A percentile compares a stretch with the other conserved stretches of the same genome.
These are phyloP conservation scores for Condylostylus longicornis DNA, from an alignment of 1,140 invertebrate species.

Conservation along the genomic window DNA sequence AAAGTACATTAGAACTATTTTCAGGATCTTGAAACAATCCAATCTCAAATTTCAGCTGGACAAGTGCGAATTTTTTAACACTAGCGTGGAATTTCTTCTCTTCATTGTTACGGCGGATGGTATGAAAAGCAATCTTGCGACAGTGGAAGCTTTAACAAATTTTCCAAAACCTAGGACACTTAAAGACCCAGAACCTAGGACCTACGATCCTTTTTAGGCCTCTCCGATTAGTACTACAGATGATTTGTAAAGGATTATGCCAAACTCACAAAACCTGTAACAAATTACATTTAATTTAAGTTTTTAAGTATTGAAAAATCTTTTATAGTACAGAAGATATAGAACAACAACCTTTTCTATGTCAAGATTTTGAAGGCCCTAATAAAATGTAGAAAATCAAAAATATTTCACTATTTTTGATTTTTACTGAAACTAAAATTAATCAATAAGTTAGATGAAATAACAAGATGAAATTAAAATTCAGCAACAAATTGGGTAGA, in stretches of 20 bases:
- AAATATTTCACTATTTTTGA: too few relatives aligned
- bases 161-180: slow-evolving; percentile 15
- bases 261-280: slow-evolving; percentile 12
- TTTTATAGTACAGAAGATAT: too few relatives aligned
- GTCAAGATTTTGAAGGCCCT: too few relatives aligned
- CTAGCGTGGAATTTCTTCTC: slow-evolving; percentile 15
- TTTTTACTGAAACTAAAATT: too few relatives aligned
- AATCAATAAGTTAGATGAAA: too few relatives aligned
- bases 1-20: slow-evolving; percentile 10
- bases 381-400: too few relatives aligned
- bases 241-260: slow-evolving; percentile 16
- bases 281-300: too few relatives aligned
- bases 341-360: too few relatives aligned
- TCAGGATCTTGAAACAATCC: slow-evolving; percentile 9
- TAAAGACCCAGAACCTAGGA: too few relatives aligned
- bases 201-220: slow-evolving; percentile 15
- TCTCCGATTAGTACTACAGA: slow-evolving; percentile 20
- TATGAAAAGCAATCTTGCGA: slow-evolving; percentile 11
- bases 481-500: too few relatives aligned
- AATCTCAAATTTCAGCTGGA: slow-evolving; percentile 18
- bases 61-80: slow-evolving; percentile 15
- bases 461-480: too few relatives aligned
- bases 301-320: too few relatives aligned
- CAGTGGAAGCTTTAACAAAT: slow-evolving; percentile 12
- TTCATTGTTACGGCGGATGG: slow-evolving; percentile 14